Evolutionary conservation across 2,888 invertebrate species (phyloP).

Genomic region (Psococerastis gibbosa): DNA sequence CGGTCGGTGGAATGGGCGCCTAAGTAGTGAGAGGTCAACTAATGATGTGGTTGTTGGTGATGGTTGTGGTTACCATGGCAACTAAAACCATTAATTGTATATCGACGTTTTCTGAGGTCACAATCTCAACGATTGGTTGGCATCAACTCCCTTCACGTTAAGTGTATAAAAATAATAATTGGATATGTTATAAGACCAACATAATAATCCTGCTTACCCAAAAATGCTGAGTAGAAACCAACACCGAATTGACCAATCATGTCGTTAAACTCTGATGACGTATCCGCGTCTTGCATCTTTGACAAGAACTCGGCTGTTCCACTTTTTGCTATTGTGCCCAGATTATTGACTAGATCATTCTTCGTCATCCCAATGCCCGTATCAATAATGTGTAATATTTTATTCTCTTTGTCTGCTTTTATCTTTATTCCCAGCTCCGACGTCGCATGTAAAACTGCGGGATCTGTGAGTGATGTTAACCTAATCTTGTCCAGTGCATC

Average conservation of each 20-base stretch:
- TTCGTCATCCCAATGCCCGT: slow-evolving; percentile 97
- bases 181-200: too few species aligned
- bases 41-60: too few species aligned
- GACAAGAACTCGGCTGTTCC: slow-evolving; percentile 91
- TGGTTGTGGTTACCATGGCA: too few species aligned
- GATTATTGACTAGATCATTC: slow-evolving; percentile 78
- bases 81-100: too few species aligned
- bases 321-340: slow-evolving; percentile 96
- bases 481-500: slow-evolving; percentile 98
- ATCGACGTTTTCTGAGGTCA: too few species aligned
- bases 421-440: slow-evolving; percentile 78
- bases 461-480: slow-evolving; percentile 75
- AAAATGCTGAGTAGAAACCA: slow-evolving; percentile 96
- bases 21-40: too few species aligned
- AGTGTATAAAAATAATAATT: too few species aligned
- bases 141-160: too few species aligned
- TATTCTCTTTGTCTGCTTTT: slow-evolving; percentile 80
- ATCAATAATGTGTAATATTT: slow-evolving; percentile 77
- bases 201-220: slow-evolving; percentile 31
- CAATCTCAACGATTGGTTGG: too few species aligned
- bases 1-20: too few species aligned
- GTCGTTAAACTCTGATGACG: slow-evolving; percentile 68
- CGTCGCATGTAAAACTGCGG: slow-evolving; percentile 52
- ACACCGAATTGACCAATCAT: slow-evolving; percentile 99
- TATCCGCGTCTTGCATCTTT: slow-evolving; percentile 55